Conservation (phyloP, 35 echinoderm and acorn worm species). For the Anneissia japonica region DNA sequence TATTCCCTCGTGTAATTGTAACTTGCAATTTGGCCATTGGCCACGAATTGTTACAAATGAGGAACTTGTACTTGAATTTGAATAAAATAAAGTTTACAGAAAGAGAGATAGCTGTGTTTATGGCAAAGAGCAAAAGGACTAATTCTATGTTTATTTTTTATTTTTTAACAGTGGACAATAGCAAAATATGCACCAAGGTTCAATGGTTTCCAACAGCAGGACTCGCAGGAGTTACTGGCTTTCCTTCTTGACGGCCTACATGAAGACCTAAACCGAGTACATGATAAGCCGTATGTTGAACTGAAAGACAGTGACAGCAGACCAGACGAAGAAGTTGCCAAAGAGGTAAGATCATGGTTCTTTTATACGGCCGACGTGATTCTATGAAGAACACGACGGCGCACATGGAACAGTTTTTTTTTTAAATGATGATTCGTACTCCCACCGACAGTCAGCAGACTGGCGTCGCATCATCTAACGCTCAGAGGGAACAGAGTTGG, state of each 20-base stretch:
- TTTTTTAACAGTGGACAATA: conserved; percentile 82
- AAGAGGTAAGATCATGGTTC: conserved; percentile 77
- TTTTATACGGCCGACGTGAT: no score
- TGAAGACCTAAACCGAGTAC: conserved; percentile 96
- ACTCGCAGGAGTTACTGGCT: conserved; percentile 89
- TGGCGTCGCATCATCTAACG: no score
- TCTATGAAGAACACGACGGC: no score
- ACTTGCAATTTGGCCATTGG: no score
- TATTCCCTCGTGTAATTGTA: no score
- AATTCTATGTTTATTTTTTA: not conserved
- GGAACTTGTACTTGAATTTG: no score
- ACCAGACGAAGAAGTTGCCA: conserved; percentile 84
- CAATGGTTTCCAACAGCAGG: conserved; percentile 91
- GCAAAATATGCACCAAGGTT: conserved; percentile 93
- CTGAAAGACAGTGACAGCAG: conserved; percentile 97
- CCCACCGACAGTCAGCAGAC: no score
- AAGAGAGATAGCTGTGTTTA: not conserved
- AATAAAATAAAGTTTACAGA: not conserved
- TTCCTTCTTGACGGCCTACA: conserved; percentile 93
- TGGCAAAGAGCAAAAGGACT: not conserved
- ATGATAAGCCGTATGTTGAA: conserved; percentile 88
- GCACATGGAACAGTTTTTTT: no score
- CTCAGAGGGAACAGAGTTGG: no score
- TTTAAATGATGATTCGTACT: no score
- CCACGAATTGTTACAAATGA: no score